These are phyloP conservation scores for Ectemnius lituratus DNA, from an alignment of 2,888 invertebrate genomes.

Conservation along the genomic window DNA sequence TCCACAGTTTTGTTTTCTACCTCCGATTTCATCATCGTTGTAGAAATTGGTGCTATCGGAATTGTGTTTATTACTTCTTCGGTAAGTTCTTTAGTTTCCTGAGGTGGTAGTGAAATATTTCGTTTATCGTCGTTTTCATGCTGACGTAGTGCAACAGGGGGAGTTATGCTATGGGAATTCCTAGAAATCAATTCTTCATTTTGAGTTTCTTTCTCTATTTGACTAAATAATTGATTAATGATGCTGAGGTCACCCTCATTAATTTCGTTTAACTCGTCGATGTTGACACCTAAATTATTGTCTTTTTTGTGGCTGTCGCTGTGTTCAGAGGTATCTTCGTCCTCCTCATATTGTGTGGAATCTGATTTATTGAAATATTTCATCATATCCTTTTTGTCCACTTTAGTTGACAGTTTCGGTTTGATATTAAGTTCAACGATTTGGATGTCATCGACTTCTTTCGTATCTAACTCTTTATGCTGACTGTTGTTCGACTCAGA, in stretches of 20 bases:
- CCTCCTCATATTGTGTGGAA: neutral
- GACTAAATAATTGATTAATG: constrained; percentile 31
- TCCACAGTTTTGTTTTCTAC: too few relatives aligned
- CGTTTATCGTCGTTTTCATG: too few relatives aligned
- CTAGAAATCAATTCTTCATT: constrained; percentile 2
- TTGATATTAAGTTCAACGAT: constrained; percentile 62
- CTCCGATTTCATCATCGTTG: too few relatives aligned
- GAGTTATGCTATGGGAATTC: neutral
- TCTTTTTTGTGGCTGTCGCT: constrained; percentile 1
- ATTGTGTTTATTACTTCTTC: too few relatives aligned
- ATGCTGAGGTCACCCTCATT: constrained; percentile 22
- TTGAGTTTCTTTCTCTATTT: constrained; percentile 40
- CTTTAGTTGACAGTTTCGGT: constrained; percentile 68
- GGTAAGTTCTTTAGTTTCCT: too few relatives aligned
- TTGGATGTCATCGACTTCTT: constrained; percentile 41
- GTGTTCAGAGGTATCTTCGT: neutral
- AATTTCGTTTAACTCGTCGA: constrained; percentile 24
- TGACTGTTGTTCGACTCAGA: neutral
- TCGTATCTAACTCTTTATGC: constrained; percentile 1
- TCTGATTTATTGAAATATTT: constrained; percentile 68
- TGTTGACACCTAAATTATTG: constrained; percentile 14
- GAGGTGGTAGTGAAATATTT: too few relatives aligned
- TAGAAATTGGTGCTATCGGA: too few relatives aligned
- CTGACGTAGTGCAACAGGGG: too few relatives aligned
- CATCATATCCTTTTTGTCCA: constrained; percentile 68